Evolutionary conservation across 2,888 invertebrate species (phyloP).

Genomic region (Thecophora atra): DNA sequence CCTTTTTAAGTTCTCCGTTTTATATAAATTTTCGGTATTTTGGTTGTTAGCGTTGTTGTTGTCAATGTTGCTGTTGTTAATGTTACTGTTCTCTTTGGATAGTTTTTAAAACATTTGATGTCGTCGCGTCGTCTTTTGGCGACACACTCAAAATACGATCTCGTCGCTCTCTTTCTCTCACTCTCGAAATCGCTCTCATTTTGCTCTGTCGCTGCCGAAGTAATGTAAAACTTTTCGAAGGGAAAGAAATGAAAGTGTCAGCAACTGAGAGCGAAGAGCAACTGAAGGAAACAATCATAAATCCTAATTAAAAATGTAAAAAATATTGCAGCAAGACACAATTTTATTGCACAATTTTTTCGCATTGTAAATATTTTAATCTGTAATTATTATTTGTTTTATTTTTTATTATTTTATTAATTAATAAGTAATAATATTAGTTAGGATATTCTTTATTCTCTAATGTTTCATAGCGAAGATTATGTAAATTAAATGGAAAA

Average conservation of each 20-base stretch:
- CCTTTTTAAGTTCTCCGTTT: not conserved
- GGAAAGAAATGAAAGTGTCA: no score
- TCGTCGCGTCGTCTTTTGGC: slow-evolving; percentile 5
- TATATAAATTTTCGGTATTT: not conserved
- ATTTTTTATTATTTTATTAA: no score
- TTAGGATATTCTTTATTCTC: no score
- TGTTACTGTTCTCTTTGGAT: not conserved
- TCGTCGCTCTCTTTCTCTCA: not conserved
- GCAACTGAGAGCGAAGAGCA: not conserved
- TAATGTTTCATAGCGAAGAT: no score
- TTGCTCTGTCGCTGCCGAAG: not conserved
- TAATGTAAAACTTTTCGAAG: no score
- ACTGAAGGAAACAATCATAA: no score
- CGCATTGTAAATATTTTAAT: not conserved
- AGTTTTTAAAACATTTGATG: not conserved
- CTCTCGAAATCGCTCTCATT: not conserved
- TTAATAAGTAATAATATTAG: no score
- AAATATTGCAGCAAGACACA: not conserved
- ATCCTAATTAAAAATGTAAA: not conserved
- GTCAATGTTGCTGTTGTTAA: not conserved
- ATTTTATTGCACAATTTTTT: not conserved
- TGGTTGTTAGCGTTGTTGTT: not conserved
- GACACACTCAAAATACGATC: slow-evolving; percentile 6
- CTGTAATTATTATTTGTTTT: not conserved
- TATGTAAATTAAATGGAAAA: slow-evolving; percentile 5